Base-by-base conservation (phyloP, 2,797 vertebrate species). In the Periophthalmus magnuspinnatus region DNA sequence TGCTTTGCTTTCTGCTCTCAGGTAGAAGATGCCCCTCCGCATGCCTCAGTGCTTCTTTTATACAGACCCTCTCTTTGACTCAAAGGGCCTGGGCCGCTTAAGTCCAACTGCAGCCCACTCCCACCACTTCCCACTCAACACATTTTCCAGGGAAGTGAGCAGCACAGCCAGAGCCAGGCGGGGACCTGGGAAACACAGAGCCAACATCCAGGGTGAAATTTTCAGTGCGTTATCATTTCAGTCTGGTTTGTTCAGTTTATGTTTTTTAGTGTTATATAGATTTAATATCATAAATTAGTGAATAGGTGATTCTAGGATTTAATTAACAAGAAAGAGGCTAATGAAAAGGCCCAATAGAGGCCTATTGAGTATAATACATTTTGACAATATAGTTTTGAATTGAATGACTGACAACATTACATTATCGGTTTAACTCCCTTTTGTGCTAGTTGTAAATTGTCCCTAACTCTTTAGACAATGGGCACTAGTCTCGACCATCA, bases 11-110 rank as follows among this genome's bases (percentile, higher is more conserved):
- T 78, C 69, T 95, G 93, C 93, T 95, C 94, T 93, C 95, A 96
- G 95, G 95, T 96, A 95, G 94, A 93, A 93, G 94, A 93, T 93
- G 94, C 93, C 93, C 94, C 96, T 94, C 75, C 78, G 91, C 92
- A 98, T 96, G 96, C 94, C 94, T 97, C 94, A 96, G 93, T 97
- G 96, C 94, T 89, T 92, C 95, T 93, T 95, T 91, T 98, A 96
- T 93, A 93, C 93, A 94, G 91, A 87, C 91, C 93, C 92, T 62
- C 74, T 80, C 63, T 74, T 62, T 41, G 33, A 52, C 70, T 81
- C 66, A 83, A 87, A 81, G 52, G 71, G 67, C 60, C 47, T 47
- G 48, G 66, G 65, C 76, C 67, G 21, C 71, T 81, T 75, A 77
- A 81, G 76, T 70, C 74, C 72, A 74, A 67, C 55, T 17, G 47